phyloP scores from a whole-genome alignment of 2,113 vertebrate genomes.

The Daboia siamensis region DNA sequence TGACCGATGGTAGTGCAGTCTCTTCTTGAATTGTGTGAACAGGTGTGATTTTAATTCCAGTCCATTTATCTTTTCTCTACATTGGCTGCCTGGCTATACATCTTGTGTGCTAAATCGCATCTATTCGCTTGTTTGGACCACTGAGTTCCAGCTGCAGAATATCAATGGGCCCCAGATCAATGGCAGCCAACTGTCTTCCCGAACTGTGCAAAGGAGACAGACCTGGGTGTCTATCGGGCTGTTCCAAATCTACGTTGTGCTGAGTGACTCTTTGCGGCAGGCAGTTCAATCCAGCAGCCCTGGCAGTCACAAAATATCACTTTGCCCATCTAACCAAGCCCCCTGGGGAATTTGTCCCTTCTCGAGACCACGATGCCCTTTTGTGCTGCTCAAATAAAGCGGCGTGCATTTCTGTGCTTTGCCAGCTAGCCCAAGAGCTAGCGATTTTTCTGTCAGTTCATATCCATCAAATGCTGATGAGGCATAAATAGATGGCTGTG shows the following conservation, averaged over 20 bases:
- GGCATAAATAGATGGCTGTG: conserved; percentile 11
- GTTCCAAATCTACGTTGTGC: neutral
- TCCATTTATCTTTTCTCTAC: neutral
- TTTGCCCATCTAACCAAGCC: neutral
- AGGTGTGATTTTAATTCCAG: neutral
- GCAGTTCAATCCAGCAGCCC: neutral
- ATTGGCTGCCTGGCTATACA: neutral
- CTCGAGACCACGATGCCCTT: conserved; percentile 45
- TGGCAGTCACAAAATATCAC: neutral
- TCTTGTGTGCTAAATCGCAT: neutral
- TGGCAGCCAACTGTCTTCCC: neutral
- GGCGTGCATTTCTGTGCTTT: conserved; percentile 29
- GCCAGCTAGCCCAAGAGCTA: conserved; percentile 49
- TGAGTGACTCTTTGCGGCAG: neutral
- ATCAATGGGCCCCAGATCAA: neutral
- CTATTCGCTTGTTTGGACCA: neutral
- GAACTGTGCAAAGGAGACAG: neutral
- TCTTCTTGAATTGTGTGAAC: neutral
- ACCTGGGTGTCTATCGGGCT: neutral
- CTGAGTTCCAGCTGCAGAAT: neutral
- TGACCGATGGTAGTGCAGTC: too few species aligned
- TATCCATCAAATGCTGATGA: conserved; percentile 42
- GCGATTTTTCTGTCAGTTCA: conserved; percentile 43
- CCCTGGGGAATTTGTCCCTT: conserved; percentile 15
- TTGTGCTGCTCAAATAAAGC: conserved; percentile 26